Conservation (phyloP, 2,888 invertebrate genomes). For the Melanargia galathea region DNA sequence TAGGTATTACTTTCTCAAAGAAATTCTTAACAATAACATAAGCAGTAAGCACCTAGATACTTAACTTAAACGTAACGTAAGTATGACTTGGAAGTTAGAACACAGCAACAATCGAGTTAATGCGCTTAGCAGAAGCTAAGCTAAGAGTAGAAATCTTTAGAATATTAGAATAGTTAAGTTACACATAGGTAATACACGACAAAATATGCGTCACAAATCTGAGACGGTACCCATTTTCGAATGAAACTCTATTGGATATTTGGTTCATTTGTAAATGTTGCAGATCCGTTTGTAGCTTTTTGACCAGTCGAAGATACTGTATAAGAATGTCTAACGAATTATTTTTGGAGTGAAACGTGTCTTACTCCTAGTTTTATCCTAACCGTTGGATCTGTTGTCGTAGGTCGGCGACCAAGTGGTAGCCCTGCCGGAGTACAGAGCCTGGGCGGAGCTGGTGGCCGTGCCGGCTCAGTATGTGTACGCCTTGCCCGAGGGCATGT, state of each 20-base stretch:
- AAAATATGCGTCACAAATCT: not conserved
- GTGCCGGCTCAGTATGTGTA: slow-evolving; percentile 92
- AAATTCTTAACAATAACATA: slow-evolving; percentile 19
- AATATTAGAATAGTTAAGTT: not conserved
- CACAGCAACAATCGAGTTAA: slow-evolving; percentile 1
- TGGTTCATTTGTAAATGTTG: no score
- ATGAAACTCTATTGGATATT: not conserved
- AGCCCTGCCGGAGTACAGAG: slow-evolving; percentile 91
- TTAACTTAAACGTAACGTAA: slow-evolving; percentile 10
- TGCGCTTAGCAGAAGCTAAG: slow-evolving; percentile 8
- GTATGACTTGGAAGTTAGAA: not conserved
- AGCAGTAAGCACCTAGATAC: slow-evolving; percentile 14
- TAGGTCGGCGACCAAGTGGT: slow-evolving; percentile 92
- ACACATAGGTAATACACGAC: not conserved
- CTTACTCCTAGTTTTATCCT: no score
- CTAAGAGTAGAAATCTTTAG: not conserved
- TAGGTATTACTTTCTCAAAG: slow-evolving; percentile 11
- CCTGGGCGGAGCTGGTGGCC: slow-evolving; percentile 93
- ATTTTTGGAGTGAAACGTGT: no score
- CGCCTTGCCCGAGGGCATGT: slow-evolving; percentile 88
- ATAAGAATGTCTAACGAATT: no score
- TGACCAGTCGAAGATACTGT: no score
- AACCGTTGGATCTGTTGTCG: slow-evolving; percentile 14
- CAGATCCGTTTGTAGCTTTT: no score
- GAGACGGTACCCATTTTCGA: not conserved